Base-by-base conservation (phyloP, 1,140 invertebrate genomes). In the Platyura marginata region DNA sequence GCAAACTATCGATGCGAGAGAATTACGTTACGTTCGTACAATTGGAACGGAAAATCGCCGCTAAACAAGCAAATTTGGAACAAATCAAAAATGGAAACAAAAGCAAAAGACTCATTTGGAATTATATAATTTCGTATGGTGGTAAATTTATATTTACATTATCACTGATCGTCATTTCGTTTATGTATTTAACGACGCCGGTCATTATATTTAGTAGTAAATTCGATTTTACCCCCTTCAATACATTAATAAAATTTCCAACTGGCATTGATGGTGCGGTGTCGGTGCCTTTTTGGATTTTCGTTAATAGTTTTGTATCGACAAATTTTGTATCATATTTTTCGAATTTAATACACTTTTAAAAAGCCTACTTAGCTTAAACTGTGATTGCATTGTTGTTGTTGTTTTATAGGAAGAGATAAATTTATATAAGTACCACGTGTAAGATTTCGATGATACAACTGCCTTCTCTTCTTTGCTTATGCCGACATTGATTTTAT, bases 231-330 rank as follows among this genome's bases (percentile, higher is more conserved):
- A 35, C 15, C 10, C 41, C 41, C 18, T 42, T 42, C 41, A 15
- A 15, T 3, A 3, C n/a, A 8, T 16, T 42, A 11, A 18, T 42
- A 9, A 32, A 20, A 20, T 42, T 33, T 21, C 41, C 41, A 3
- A 33, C 41, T 16, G 32, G 32, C n/a, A 42, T 42, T 19, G 25
- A 32, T 13, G 32, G 32, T 5, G 41, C 41, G 2, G 41, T 42
- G 8, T 42, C 41, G n/a, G 18, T 42, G 9, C 41, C 41, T 3
- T 42, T 42, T 25, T 42, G 41, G 41, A 32, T 42, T 16, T 42
- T 42, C 9, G 40, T 41, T 2, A 41, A 29, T 41, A 41, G 21
- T 22, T 41, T 21, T 41, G 25, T 29, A 41, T 41, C 25, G 20
- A 13, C 13, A 4, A 11, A 23, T 16, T 11, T 23, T 13, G 25